phyloP scores from a whole-genome alignment of 1,140 invertebrate species.

The Pseudomyrmex sp. region DNA sequence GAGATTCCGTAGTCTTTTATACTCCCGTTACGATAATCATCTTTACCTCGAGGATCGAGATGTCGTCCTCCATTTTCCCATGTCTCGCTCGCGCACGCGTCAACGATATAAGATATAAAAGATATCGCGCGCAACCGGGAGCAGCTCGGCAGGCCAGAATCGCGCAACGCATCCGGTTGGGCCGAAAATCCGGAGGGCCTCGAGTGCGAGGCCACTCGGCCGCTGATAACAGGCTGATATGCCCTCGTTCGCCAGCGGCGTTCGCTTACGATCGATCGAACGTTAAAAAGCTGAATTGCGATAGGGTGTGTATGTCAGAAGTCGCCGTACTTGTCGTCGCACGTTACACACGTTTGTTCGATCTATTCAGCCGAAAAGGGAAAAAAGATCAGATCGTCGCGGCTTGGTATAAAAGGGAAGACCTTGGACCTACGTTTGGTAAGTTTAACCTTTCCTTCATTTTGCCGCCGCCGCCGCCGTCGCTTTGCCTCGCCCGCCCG shows the following conservation, averaged over 20 bases:
- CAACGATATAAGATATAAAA: constrained; percentile 28
- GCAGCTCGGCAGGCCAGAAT: neutral
- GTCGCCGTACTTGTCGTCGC: constrained; percentile 37
- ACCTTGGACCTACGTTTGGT: constrained; percentile 73
- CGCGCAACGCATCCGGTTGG: constrained; percentile 31
- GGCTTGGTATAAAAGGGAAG: constrained; percentile 16
- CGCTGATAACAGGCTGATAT: constrained; percentile 43
- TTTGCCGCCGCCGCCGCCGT: constrained; percentile 52
- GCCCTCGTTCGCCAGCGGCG: neutral
- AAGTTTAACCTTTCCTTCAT: constrained; percentile 73
- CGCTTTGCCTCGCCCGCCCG: neutral
- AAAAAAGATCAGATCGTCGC: constrained; percentile 69
- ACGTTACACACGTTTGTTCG: constrained; percentile 56
- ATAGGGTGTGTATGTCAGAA: constrained; percentile 62
- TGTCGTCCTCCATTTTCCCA: constrained; percentile 21
- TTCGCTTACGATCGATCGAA: constrained; percentile 50
- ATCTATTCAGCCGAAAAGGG: constrained; percentile 64
- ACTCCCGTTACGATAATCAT: neutral
- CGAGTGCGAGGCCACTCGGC: neutral
- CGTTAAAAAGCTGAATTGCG: constrained; percentile 18
- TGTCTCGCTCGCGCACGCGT: constrained; percentile 3
- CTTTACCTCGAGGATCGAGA: no score
- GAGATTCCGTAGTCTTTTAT: neutral
- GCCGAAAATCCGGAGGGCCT: neutral
- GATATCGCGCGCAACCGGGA: neutral